phyloP scores from a whole-genome alignment of 2,888 invertebrate genomes.

The Theristus sp. region DNA sequence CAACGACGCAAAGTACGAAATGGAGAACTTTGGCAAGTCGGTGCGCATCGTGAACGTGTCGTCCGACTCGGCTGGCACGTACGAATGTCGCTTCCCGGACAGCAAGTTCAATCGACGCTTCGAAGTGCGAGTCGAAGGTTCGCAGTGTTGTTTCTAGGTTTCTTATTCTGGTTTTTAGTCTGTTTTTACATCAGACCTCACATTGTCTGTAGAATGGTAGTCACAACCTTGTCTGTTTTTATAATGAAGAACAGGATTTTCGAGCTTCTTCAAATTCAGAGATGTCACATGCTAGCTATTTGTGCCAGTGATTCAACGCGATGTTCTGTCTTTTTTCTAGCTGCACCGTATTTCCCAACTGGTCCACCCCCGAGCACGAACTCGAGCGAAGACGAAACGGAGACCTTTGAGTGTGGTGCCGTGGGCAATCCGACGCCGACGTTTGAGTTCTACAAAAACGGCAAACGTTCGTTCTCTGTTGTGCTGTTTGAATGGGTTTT shows the following conservation, averaged over 20 bases:
- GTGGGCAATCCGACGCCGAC: slow-evolving; percentile 72
- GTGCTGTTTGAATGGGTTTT: not conserved
- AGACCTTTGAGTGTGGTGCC: slow-evolving; percentile 68
- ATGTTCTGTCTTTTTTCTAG: no score
- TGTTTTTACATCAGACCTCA: no score
- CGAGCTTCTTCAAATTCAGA: no score
- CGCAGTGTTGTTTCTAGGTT: slow-evolving; percentile 9
- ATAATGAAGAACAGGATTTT: no score
- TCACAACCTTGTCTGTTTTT: no score
- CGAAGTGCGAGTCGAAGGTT: slow-evolving; percentile 32
- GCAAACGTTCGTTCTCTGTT: slow-evolving; percentile 27
- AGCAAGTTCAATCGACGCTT: slow-evolving; percentile 29
- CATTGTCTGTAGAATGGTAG: no score
- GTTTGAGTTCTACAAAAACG: slow-evolving; percentile 43
- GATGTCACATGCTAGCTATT: no score
- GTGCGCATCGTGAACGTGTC: slow-evolving; percentile 53
- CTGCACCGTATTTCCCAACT: slow-evolving; percentile 59
- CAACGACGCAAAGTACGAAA: not conserved
- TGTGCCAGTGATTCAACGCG: no score
- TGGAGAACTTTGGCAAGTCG: slow-evolving; percentile 6
- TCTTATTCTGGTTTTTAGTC: not conserved
- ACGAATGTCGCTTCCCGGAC: slow-evolving; percentile 51
- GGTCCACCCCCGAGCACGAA: slow-evolving; percentile 65
- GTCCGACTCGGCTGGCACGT: slow-evolving; percentile 70
- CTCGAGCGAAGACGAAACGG: slow-evolving; percentile 75